These are phyloP conservation scores for Apamea epomidion DNA, from an alignment of 2,888 invertebrate species.

Conservation along the genomic window DNA sequence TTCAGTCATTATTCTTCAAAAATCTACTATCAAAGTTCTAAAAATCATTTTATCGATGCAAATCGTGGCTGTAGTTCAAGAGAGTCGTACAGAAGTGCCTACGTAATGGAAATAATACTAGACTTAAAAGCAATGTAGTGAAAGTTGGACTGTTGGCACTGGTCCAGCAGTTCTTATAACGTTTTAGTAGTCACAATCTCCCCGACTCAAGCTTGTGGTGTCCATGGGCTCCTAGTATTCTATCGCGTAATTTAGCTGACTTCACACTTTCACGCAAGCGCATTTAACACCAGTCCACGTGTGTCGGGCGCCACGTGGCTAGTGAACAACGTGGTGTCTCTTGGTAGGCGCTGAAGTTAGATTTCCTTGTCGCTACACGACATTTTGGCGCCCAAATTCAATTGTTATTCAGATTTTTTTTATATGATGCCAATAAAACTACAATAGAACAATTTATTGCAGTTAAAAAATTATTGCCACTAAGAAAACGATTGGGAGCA, in stretches of 20 bases:
- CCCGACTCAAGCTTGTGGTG: not conserved
- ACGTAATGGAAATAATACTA: not conserved
- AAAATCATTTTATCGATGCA: not conserved
- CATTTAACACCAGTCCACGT: not conserved
- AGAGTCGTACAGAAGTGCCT: not conserved
- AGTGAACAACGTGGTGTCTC: not conserved
- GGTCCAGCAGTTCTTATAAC: not conserved
- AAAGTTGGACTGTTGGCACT: not conserved
- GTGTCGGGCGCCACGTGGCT: not conserved
- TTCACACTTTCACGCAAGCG: conserved; percentile 13
- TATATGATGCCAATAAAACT: no score
- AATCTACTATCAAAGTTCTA: not conserved
- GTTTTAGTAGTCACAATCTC: not conserved
- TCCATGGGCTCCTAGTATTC: conserved; percentile 12
- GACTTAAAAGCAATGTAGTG: not conserved
- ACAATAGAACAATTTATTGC: no score
- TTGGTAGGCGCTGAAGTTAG: not conserved
- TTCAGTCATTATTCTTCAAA: not conserved
- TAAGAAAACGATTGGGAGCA: no score
- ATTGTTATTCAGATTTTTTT: no score
- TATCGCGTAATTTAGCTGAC: not conserved
- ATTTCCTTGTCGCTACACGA: not conserved
- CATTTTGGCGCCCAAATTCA: no score
- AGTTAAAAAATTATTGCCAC: no score
- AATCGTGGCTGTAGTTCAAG: not conserved